These are phyloP conservation scores for Paedocypris micromegethes DNA, from an alignment of 2,797 vertebrate species.

Conservation along the genomic window DNA sequence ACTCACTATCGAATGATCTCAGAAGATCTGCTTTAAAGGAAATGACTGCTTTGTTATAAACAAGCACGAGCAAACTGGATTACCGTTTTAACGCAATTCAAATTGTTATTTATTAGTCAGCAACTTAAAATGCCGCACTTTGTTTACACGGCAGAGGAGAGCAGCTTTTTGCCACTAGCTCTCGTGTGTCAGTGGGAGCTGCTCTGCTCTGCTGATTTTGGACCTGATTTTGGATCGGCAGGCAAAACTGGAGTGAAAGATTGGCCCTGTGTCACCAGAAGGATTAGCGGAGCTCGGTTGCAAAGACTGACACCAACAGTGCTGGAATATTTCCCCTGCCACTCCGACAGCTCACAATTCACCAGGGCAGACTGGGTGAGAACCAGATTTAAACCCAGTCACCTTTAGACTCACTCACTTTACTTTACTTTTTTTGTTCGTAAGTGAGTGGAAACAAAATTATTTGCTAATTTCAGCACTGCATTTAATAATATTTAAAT, in stretches of 20 bases:
- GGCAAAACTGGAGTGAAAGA: conserved; percentile 37
- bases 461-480: too few species aligned
- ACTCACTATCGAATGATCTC: conserved; percentile 12
- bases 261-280: conserved; percentile 22
- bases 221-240: conserved; percentile 34
- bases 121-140: too few species aligned
- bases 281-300: conserved; percentile 39
- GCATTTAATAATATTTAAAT: too few species aligned
- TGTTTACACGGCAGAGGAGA: too few species aligned
- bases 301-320: conserved; percentile 31
- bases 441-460: too few species aligned
- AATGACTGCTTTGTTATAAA: conserved; percentile 11
- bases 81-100: conserved; percentile 11
- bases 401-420: too few species aligned
- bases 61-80: conserved; percentile 10
- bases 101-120: too few species aligned
- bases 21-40: conserved; percentile 4
- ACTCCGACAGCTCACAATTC: conserved; percentile 13
- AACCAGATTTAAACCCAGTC: too few species aligned
- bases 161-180: conserved; percentile 33
- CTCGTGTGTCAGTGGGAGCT: conserved; percentile 30
- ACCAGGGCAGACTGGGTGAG: conserved; percentile 13
- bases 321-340: conserved; percentile 27
- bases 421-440: too few species aligned
- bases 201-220: conserved; percentile 33